A percentile compares a stretch with the other conserved stretches of the same genome.
These are phyloP conservation scores for Fistularia tabacaria DNA, from an alignment of 2,797 vertebrate genomes.

Conservation along the genomic window DNA sequence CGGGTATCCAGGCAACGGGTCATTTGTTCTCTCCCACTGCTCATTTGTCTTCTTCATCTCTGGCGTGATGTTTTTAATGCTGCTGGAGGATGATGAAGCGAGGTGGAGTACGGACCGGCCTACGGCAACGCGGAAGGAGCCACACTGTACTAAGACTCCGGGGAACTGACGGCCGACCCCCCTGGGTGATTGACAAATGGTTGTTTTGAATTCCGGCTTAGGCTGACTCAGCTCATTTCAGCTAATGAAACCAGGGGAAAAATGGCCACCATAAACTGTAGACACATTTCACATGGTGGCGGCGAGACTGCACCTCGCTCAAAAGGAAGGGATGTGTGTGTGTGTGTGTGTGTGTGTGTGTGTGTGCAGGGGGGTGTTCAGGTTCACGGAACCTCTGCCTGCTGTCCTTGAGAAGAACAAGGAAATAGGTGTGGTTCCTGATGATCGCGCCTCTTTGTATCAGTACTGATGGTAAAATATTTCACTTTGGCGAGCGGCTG, in stretches of 20 bases:
- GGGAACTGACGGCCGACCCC: conserved; percentile 8
- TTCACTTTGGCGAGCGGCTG: conserved; percentile 5
- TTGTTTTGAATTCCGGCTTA: conserved; percentile 11
- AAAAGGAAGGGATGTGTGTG: too few relatives aligned
- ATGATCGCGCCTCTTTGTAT: conserved; percentile 27
- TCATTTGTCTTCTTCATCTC: conserved; percentile 18
- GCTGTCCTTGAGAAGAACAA: too few relatives aligned
- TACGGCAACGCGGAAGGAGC: conserved; percentile 14
- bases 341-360: too few relatives aligned
- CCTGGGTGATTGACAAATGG: conserved; percentile 25
- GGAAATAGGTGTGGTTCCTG: conserved; percentile 1
- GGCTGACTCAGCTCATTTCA: conserved; percentile 49
- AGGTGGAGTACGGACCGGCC: conserved; percentile 13
- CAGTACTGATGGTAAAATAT: conserved; percentile 10
- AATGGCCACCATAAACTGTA: conserved; percentile 36
- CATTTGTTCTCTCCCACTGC: conserved; percentile 23
- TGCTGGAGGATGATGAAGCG: conserved; percentile 17
- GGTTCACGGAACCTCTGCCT: too few relatives aligned
- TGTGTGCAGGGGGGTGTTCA: too few relatives aligned
- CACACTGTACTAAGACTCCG: conserved; percentile 18
- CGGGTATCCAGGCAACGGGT: conserved; percentile 53
- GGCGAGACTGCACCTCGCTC: not conserved
- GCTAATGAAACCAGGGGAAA: conserved; percentile 54
- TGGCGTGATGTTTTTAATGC: conserved; percentile 12
- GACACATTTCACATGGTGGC: conserved; percentile 11